phyloP scores from a whole-genome alignment of 2,888 invertebrate genomes.

The Heteromurus nitidus region DNA sequence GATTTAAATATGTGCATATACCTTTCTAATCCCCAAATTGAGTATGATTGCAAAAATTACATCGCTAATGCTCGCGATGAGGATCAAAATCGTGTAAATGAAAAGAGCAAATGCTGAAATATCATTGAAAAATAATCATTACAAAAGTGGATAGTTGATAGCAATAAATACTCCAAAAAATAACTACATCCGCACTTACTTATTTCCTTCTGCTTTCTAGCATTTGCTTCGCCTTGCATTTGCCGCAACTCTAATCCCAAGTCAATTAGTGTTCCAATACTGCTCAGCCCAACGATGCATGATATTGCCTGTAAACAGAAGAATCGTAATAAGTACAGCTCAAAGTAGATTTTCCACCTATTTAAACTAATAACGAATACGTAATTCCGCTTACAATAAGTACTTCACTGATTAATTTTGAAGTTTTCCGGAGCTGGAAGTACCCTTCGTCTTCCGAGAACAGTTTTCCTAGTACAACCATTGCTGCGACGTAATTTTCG shows the following conservation, averaged over 20 bases:
- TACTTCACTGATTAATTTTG: conserved; percentile 57
- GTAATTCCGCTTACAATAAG: conserved; percentile 46
- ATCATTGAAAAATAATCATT: conserved; percentile 5
- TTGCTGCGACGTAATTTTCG: no score
- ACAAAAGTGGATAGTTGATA: not conserved
- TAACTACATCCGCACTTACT: conserved; percentile 13
- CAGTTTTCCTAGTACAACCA: no score
- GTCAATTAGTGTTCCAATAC: conserved; percentile 31
- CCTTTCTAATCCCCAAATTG: conserved; percentile 39
- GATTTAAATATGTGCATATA: conserved; percentile 1
- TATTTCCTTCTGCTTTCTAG: conserved; percentile 12
- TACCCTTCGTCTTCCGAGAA: conserved; percentile 55
- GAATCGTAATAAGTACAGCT: no score
- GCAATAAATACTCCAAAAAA: not conserved
- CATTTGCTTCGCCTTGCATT: not conserved
- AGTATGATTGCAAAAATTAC: conserved; percentile 45
- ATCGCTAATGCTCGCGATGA: conserved; percentile 53
- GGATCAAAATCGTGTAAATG: conserved; percentile 44
- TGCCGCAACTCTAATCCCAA: conserved; percentile 28
- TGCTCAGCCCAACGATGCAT: conserved; percentile 17
- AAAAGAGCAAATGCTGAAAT: conserved; percentile 53
- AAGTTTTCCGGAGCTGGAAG: conserved; percentile 49
- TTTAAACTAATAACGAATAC: not conserved
- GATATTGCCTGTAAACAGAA: conserved; percentile 48
- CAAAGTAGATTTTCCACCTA: no score